Base-by-base conservation (phyloP, 2,888 invertebrate genomes). In the Fabriciana adippe region DNA sequence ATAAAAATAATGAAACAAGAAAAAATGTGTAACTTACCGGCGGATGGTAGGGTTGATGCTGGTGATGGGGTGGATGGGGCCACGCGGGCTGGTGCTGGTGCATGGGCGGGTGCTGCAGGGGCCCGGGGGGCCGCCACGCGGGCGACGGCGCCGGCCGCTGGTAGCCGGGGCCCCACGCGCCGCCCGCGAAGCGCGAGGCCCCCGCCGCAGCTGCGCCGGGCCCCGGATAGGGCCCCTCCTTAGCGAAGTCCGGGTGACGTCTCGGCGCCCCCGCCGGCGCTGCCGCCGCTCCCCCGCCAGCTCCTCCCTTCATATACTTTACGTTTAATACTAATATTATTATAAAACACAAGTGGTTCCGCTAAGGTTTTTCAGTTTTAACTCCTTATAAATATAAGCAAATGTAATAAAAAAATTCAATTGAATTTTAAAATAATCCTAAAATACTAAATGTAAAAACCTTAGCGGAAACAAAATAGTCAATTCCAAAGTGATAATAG, bases 191-290 rank as follows among this genome's bases (percentile, higher is more conserved):
- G 54, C 75, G 67, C 74, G 54, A 78, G 70, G 69, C 73, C 64
- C 72, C 69, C 61, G 75, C 79, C 82, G 67, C 80, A 71, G 72
- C 74, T 57, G 69, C 71, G 56, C 73, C 72, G 75, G 78, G 70
- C 15, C 80, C 60, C 55, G 55, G 55, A 75, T 76, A 66, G 73
- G 74, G 75, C 4, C 73, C 93, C 82, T 96, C 96, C 92, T 96
- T 96, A 56, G 84, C 95, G 92, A 96, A 97, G 90, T 96, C 96
- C 65, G 96, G 97, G 93, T 96, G 97, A 79, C 97, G 93, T 76
- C 96, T 77, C 68, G 70, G 78, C 94, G 68, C 95, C 93, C 75
- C 76, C 67, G 74, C 82, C 83, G 84, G 68, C 61, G 75, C 74
- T 48, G 74, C 77, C 47, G 80, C 59, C 16, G 60, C 61, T 82